Evolutionary conservation across 1,140 invertebrate genomes (phyloP).

Genomic region (Drosophila eugracilis): DNA sequence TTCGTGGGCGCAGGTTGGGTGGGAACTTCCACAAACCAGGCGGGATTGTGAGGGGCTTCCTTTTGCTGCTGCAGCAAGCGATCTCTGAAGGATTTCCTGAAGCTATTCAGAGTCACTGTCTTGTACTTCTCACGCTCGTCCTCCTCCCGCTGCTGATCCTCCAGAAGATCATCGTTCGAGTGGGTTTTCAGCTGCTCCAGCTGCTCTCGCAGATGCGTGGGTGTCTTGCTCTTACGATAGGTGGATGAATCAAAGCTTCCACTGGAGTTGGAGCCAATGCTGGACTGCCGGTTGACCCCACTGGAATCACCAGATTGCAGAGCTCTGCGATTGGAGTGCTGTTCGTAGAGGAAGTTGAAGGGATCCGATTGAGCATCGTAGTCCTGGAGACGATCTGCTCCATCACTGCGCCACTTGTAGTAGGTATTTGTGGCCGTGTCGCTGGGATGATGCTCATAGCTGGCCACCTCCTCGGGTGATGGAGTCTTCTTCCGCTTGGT

Average conservation of each 20-base stretch:
- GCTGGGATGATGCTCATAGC: constrained; percentile 79
- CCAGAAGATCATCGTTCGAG: constrained; percentile 64
- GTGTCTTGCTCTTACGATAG: constrained; percentile 73
- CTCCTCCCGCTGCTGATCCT: constrained; percentile 56
- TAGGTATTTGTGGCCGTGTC: constrained; percentile 81
- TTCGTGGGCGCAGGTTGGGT: constrained; percentile 15
- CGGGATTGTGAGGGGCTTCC: constrained; percentile 75
- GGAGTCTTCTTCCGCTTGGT: constrained; percentile 81
- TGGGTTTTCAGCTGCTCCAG: constrained; percentile 77
- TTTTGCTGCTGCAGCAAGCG: constrained; percentile 76
- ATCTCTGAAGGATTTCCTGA: constrained; percentile 82
- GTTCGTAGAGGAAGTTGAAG: constrained; percentile 81
- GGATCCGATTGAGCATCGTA: constrained; percentile 80
- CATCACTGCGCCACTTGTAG: constrained; percentile 80
- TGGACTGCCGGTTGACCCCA: constrained; percentile 49
- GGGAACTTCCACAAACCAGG: constrained; percentile 82
- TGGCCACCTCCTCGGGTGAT: constrained; percentile 59
- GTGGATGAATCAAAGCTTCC: constrained; percentile 76
- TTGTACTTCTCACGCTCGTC: constrained; percentile 78
- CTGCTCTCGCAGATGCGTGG: constrained; percentile 70
- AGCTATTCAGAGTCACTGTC: constrained; percentile 81
- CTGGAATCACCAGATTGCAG: constrained; percentile 20
- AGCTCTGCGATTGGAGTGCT: constrained; percentile 62
- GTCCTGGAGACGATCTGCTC: constrained; percentile 66
- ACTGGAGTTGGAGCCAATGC: constrained; percentile 61